These are phyloP conservation scores for Phasianus colchicus DNA, from an alignment of 2,113 vertebrate genomes.

Conservation along the genomic window DNA sequence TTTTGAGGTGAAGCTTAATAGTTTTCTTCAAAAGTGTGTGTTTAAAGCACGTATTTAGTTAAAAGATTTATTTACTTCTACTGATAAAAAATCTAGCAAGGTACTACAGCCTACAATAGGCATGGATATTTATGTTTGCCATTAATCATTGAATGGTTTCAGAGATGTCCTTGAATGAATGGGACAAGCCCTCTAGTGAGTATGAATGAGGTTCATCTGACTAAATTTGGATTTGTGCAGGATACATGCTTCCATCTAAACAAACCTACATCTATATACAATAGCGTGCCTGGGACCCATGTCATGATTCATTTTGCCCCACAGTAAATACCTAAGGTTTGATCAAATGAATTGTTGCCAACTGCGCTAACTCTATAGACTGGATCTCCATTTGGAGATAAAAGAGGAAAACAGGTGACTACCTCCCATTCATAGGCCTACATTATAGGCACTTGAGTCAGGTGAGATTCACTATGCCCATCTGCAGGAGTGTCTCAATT, in stretches of 20 bases:
- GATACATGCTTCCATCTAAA: not conserved
- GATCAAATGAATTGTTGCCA: not conserved
- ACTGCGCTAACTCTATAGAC: not conserved
- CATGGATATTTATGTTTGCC: not conserved
- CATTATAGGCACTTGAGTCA: not conserved
- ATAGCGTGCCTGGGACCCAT: not conserved
- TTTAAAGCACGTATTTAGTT: not conserved
- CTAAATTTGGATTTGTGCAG: not conserved
- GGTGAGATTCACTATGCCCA: not conserved
- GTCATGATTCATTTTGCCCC: not conserved
- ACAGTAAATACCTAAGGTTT: not conserved
- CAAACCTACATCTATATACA: not conserved
- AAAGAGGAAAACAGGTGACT: not conserved
- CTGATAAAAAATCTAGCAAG: not conserved
- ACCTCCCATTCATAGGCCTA: not conserved
- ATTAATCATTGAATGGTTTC: not conserved
- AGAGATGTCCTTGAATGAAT: not conserved
- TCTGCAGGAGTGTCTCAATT: not conserved
- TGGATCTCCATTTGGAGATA: not conserved
- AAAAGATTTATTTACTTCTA: not conserved
- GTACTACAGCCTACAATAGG: not conserved
- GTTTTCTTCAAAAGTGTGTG: not conserved
- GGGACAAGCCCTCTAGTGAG: not conserved
- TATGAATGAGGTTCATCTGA: not conserved
- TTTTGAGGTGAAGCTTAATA: not conserved